Evolutionary conservation across 2,113 vertebrate species (phyloP).

Genomic region (Aspiorhynchus laticeps): DNA sequence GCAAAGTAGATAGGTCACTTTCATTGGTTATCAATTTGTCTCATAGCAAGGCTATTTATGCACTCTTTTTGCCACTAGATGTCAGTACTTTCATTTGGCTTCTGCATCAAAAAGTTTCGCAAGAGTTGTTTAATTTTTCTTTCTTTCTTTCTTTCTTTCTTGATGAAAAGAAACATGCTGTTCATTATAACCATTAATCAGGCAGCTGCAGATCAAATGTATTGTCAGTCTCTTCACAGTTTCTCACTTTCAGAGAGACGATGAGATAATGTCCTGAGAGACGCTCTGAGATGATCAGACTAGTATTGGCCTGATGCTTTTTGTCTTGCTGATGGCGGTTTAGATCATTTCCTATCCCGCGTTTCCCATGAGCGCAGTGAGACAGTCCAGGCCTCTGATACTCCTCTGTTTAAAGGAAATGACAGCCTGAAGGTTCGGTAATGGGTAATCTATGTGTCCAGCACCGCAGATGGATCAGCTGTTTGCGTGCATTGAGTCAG

Average conservation of each 20-base stretch:
- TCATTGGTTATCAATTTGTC: background rate
- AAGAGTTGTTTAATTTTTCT: background rate
- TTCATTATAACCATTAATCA: background rate
- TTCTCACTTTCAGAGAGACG: background rate
- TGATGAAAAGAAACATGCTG: background rate
- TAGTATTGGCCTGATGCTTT: background rate
- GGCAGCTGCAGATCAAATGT: background rate
- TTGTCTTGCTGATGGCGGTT: background rate
- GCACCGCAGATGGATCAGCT: slow-evolving; percentile 23
- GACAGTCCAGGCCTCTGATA: slow-evolving; percentile 26
- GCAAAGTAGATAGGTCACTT: background rate
- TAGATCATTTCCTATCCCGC: slow-evolving; percentile 26
- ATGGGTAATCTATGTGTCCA: background rate
- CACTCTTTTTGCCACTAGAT: background rate
- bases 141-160: background rate
- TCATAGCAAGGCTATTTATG: background rate
- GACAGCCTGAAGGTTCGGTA: background rate
- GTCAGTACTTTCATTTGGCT: background rate
- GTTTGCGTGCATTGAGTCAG: slow-evolving; percentile 1
- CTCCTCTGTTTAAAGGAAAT: background rate
- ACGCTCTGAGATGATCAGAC: slow-evolving; percentile 1
- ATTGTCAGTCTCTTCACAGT: background rate
- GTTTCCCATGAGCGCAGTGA: slow-evolving; percentile 9
- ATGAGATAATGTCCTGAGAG: background rate
- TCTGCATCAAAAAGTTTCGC: background rate